A percentile compares a stretch with the other conserved stretches of the same genome.
These are phyloP conservation scores for Thalassaphorura encarpata DNA, from an alignment of 1,140 invertebrate genomes.

Conservation along the genomic window DNA sequence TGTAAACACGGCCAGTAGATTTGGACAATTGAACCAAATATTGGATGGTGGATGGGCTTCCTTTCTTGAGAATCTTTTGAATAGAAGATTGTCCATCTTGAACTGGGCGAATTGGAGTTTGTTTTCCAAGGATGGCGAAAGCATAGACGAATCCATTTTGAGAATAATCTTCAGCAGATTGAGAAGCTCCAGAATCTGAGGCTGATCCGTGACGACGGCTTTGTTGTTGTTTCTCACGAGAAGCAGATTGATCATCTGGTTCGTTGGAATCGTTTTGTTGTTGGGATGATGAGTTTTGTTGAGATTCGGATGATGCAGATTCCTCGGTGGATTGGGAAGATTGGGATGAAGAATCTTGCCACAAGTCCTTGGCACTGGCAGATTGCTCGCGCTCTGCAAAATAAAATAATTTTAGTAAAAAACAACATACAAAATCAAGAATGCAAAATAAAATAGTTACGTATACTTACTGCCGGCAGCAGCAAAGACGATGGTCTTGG, in stretches of 20 bases:
- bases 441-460: background rate
- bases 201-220: no score
- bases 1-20: background rate
- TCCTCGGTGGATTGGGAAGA: conserved; percentile 9
- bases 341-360: background rate
- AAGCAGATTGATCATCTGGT: background rate
- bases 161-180: no score
- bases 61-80: conserved; percentile 11
- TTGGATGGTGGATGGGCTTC: conserved; percentile 16
- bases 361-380: background rate
- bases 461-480: conserved; percentile 15
- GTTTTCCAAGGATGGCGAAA: conserved; percentile 27
- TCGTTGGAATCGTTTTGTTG: background rate
- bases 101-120: conserved; percentile 7
- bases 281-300: background rate
- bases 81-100: background rate
- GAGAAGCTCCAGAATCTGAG: no score
- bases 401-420: background rate
- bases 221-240: no score
- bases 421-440: background rate
- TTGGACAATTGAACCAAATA: conserved; percentile 13
- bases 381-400: no score
- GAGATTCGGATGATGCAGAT: background rate
- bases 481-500: conserved; percentile 26
- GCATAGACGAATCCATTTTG: no score